Evolutionary conservation across 2,888 invertebrate species (phyloP).

Genomic region (Rotaria socialis): DNA sequence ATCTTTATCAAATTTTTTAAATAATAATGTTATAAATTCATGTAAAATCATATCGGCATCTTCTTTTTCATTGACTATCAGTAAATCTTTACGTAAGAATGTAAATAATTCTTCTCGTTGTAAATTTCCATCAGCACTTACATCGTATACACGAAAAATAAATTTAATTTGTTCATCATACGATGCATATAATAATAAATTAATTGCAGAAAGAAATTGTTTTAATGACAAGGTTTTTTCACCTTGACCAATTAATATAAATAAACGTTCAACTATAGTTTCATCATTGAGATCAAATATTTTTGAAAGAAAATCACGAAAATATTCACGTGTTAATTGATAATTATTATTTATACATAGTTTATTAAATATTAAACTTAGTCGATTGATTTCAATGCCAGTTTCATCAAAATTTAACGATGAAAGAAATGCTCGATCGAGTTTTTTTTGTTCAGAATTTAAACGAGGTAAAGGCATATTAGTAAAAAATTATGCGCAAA

Average conservation of each 20-base stretch:
- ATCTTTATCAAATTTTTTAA: slow-evolving; percentile 28
- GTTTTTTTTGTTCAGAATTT: slow-evolving; percentile 3
- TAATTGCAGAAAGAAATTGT: neutral
- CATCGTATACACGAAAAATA: slow-evolving; percentile 22
- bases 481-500: too few species aligned
- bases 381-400: neutral
- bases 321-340: neutral
- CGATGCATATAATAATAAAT: neutral
- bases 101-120: slow-evolving; percentile 13
- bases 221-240: neutral
- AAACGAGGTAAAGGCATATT: neutral
- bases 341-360: neutral
- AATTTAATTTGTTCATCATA: slow-evolving; percentile 1
- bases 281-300: slow-evolving; percentile 26
- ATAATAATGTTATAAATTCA: slow-evolving; percentile 2
- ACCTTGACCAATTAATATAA: neutral
- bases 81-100: slow-evolving; percentile 18
- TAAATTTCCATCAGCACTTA: slow-evolving; percentile 6
- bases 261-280: neutral
- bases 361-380: neutral
- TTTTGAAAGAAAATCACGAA: neutral
- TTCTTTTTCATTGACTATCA: slow-evolving; percentile 1
- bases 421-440: slow-evolving; percentile 6
- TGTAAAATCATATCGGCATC: neutral
- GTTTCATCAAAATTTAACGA: slow-evolving; percentile 1